phyloP scores from a whole-genome alignment of 2,113 vertebrate genomes.

The Myrmophylax atrothorax region DNA sequence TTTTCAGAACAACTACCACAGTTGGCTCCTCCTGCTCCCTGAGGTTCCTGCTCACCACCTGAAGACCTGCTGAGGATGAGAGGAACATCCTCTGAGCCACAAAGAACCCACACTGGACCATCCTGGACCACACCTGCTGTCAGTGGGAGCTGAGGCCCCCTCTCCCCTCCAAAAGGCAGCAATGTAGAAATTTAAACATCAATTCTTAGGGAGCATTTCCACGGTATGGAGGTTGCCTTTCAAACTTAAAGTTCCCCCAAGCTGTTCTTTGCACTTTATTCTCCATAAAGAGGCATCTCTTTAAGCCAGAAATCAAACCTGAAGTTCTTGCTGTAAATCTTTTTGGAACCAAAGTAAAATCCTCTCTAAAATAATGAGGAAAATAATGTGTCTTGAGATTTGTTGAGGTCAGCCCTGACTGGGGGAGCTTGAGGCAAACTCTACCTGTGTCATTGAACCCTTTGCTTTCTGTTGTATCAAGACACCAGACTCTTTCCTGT shows the following conservation, averaged over 20 bases:
- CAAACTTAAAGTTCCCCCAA: neutral
- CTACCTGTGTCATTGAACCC: neutral
- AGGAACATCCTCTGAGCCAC: neutral
- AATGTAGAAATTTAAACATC: neutral
- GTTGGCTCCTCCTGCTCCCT: neutral
- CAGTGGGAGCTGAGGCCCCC: neutral
- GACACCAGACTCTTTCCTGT: neutral
- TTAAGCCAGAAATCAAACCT: neutral
- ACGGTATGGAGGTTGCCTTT: fast-evolving
- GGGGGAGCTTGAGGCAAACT: neutral
- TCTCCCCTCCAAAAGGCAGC: neutral
- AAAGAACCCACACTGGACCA: neutral
- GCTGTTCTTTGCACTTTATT: neutral
- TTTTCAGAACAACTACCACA: neutral
- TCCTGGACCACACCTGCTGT: neutral
- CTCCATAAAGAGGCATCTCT: neutral
- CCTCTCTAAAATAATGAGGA: neutral
- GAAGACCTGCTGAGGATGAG: neutral
- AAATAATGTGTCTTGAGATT: neutral
- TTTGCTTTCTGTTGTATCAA: neutral
- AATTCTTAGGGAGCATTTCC: neutral
- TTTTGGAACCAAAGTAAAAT: neutral
- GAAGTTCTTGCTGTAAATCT: neutral
- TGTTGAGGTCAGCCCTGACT: neutral
- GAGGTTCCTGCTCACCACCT: neutral